phyloP scores from a whole-genome alignment of 2,797 vertebrate genomes.

The Falco naumanni region DNA sequence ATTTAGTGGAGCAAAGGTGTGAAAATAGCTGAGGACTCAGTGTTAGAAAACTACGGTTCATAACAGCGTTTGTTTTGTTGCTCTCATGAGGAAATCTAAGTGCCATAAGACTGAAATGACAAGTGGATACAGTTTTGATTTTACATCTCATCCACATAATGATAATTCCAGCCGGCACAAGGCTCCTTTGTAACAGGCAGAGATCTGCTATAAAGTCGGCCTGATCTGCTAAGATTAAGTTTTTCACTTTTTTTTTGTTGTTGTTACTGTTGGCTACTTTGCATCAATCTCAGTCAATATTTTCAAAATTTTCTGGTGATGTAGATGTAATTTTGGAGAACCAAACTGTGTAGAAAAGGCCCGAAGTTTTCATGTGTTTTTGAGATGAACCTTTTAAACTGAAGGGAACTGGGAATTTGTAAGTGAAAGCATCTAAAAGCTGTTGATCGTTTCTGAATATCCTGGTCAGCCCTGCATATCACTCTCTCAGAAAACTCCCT shows the following conservation, averaged over 20 bases:
- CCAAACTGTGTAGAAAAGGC: neutral
- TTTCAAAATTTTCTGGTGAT: neutral
- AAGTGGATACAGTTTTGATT: neutral
- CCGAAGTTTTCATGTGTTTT: accelerated
- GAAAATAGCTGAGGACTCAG: neutral
- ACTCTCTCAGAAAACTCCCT: neutral
- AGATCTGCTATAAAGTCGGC: neutral
- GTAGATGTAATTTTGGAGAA: neutral
- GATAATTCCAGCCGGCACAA: neutral
- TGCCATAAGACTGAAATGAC: neutral
- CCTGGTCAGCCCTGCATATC: neutral
- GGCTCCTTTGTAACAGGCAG: neutral
- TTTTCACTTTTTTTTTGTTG: neutral
- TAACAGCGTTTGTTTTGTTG: neutral
- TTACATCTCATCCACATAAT: neutral
- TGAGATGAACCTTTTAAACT: neutral
- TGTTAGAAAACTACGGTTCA: neutral
- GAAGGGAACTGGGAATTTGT: neutral
- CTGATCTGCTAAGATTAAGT: neutral
- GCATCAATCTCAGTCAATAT: neutral
- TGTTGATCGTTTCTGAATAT: neutral
- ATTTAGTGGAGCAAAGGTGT: neutral
- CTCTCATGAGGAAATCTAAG: neutral
- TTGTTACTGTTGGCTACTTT: neutral
- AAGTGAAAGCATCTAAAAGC: neutral